phyloP scores from a whole-genome alignment of 2,797 vertebrate species.

The Momotus momota region DNA sequence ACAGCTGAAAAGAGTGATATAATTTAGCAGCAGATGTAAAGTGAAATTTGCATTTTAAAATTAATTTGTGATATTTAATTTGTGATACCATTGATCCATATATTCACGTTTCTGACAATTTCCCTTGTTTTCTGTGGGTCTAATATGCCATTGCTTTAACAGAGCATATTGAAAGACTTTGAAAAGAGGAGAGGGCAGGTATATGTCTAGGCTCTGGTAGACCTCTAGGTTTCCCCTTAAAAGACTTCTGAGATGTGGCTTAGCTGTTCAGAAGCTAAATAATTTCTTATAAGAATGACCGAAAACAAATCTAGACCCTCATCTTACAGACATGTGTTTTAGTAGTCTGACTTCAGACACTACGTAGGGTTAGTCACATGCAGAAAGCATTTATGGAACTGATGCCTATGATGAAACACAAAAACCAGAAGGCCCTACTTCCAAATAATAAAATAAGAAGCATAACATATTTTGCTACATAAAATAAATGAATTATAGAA shows the following conservation, averaged over 20 bases:
- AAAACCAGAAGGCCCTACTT: conserved; percentile 7
- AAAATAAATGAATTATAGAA: background rate
- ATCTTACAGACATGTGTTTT: background rate
- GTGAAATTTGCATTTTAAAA: background rate
- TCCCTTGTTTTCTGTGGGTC: background rate
- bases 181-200: background rate
- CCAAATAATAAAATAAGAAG: background rate
- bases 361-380: background rate
- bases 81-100: background rate
- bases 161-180: background rate
- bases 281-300: background rate
- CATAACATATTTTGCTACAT: background rate
- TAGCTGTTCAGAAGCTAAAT: background rate
- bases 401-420: background rate
- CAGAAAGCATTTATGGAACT: conserved; percentile 16
- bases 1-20: background rate
- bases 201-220: background rate
- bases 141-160: background rate
- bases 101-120: background rate
- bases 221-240: background rate
- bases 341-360: background rate
- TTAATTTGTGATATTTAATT: background rate
- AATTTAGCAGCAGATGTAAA: background rate
- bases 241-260: background rate
- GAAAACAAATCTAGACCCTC: background rate